phyloP scores from a whole-genome alignment of 2,888 invertebrate genomes.

The Strigamia transsilvanica region DNA sequence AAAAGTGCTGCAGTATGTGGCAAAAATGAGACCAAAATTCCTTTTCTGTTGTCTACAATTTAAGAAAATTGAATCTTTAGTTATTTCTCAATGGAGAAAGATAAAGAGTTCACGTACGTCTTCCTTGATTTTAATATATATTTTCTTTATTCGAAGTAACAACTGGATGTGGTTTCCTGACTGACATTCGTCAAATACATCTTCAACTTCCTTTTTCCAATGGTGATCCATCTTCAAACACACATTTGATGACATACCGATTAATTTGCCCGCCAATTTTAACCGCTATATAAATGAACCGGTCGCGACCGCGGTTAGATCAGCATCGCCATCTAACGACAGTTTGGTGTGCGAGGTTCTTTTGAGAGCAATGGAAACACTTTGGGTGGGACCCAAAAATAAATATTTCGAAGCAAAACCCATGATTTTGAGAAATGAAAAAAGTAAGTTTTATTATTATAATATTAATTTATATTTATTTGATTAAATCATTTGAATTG shows the following conservation, averaged over 20 bases:
- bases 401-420: too few species aligned
- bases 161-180: conserved; percentile 9
- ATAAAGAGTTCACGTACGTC: neutral
- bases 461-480: too few species aligned
- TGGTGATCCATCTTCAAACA: neutral
- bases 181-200: conserved; percentile 16
- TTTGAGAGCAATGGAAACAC: too few species aligned
- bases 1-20: neutral
- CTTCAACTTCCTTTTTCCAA: neutral
- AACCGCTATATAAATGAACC: neutral
- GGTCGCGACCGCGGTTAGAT: neutral
- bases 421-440: too few species aligned
- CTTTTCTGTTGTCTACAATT: neutral
- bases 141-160: neutral
- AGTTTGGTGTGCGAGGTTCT: too few species aligned
- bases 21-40: conserved; percentile 45
- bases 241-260: neutral
- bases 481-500: too few species aligned
- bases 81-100: neutral
- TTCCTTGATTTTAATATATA: neutral
- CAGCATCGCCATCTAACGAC: neutral
- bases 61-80: neutral
- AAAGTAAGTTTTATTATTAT: too few species aligned
- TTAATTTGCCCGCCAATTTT: conserved; percentile 17
- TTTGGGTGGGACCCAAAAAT: too few species aligned